Base-by-base conservation (phyloP, 2,797 vertebrate species). In the Lagorchestes hirsutus region DNA sequence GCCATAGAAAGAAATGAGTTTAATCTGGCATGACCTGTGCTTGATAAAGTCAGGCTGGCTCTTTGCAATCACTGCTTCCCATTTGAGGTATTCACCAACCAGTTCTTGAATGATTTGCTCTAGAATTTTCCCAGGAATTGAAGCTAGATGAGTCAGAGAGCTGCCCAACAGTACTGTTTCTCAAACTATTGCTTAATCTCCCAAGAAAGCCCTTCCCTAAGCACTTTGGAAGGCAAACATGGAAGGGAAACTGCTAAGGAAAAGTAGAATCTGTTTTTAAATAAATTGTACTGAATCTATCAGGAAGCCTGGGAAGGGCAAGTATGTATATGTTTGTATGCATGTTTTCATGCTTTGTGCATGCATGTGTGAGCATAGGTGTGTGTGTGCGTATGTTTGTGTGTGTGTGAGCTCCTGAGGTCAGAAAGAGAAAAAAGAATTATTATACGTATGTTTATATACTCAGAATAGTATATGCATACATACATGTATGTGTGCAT, bases 201-300 rank as follows among this genome's bases (percentile, higher is more conserved):
- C 54, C 40, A 10, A 1, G 0, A 94, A 97, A 95, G 95, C 67
- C 96, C 96, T 34, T 96, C 96, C 97, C 94, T 97, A 96, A 55
- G 94, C 96, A 22, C 92, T 97, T 96, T 54, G 90, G 95, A 96
- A 96, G 91, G 97, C 97, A 94, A 97, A 94, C 91, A 96, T 93
- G 92, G 54, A 91, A 87, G 24, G 95, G 97, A 50, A 97, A 96
- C 94, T 96, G 95, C 55, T 97, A 96, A 95, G 95, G 95, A 95
- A 96, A 96, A 93, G 24, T 1, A 57, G 24, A 57, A 57, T 27
- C 24, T 57, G 5, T 57, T 57, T 57, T 96, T 94, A 91, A 92
- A 90, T 46, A 57, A 94, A 74, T 96, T 55, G 3, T 16, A 67
- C 62, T 54, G 93, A 91, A 46, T 74, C 82, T 52, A 52, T 8